Conservation (phyloP, 2,888 invertebrate species). For the Schrankia costaestrigalis region DNA sequence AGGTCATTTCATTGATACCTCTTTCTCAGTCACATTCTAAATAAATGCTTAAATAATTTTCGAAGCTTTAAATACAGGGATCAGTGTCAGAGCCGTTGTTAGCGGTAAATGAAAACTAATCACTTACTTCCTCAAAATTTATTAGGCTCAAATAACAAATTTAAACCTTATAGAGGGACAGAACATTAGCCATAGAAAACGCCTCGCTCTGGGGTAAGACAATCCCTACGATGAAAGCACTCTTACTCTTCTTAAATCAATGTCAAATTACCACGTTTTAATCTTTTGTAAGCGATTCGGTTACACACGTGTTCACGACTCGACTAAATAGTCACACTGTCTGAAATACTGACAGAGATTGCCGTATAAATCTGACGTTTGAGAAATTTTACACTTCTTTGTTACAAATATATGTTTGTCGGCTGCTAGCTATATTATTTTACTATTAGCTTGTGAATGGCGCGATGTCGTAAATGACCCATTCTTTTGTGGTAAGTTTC, state of each 20-base stretch:
- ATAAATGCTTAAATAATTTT: constrained; percentile 5
- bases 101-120: constrained; percentile 29
- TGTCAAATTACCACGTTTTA: constrained; percentile 79
- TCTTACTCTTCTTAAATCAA: constrained; percentile 71
- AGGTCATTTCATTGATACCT: no score
- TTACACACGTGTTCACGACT: constrained; percentile 69
- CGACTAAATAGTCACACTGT: constrained; percentile 43
- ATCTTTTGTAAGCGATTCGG: constrained; percentile 74
- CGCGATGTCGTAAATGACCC: constrained; percentile 62
- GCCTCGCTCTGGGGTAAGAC: constrained; percentile 59
- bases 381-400: constrained; percentile 75
- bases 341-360: constrained; percentile 61
- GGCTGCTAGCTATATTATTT: constrained; percentile 60
- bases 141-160: constrained; percentile 57
- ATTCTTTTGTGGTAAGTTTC: constrained; percentile 55
- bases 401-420: constrained; percentile 66
- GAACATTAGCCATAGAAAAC: constrained; percentile 48
- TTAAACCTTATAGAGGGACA: constrained; percentile 51
- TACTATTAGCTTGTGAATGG: constrained; percentile 59
- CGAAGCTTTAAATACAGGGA: constrained; percentile 8
- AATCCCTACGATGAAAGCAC: constrained; percentile 65
- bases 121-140: constrained; percentile 38
- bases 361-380: constrained; percentile 69
- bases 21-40: no score
- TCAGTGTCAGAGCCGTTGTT: constrained; percentile 18